These are phyloP conservation scores for Rhinoptilus africanus DNA, from an alignment of 2,113 vertebrate genomes.

Conservation along the genomic window DNA sequence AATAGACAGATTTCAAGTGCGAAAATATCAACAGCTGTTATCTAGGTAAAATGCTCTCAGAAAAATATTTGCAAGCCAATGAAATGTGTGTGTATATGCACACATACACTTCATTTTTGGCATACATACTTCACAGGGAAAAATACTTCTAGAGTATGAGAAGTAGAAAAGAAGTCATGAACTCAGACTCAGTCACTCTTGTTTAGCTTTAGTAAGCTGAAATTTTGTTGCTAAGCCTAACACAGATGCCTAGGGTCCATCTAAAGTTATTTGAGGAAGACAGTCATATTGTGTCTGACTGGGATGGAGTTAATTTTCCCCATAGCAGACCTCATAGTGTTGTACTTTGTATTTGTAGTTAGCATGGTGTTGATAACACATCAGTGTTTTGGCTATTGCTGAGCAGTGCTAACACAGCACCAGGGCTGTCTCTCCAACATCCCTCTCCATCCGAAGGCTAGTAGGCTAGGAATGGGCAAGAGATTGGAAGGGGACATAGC, in stretches of 20 bases:
- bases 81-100: background rate
- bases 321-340: background rate
- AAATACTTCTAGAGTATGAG: background rate
- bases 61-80: background rate
- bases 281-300: too few relatives aligned
- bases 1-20: background rate
- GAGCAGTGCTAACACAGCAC: background rate
- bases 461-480: rapidly evolving
- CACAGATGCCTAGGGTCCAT: background rate
- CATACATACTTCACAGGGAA: background rate
- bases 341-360: background rate
- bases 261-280: background rate
- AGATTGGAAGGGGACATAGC: background rate
- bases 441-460: background rate
- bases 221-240: background rate
- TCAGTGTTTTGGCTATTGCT: background rate
- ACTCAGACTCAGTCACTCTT: background rate
- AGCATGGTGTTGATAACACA: background rate
- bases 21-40: background rate
- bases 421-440: background rate
- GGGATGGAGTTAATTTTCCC: background rate
- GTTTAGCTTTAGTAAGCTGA: background rate
- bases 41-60: background rate
- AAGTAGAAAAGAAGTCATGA: background rate
- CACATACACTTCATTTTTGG: background rate